phyloP scores from a whole-genome alignment of 53 echinoderm and acorn worm genomes.

The Paracentrotus lividus region DNA sequence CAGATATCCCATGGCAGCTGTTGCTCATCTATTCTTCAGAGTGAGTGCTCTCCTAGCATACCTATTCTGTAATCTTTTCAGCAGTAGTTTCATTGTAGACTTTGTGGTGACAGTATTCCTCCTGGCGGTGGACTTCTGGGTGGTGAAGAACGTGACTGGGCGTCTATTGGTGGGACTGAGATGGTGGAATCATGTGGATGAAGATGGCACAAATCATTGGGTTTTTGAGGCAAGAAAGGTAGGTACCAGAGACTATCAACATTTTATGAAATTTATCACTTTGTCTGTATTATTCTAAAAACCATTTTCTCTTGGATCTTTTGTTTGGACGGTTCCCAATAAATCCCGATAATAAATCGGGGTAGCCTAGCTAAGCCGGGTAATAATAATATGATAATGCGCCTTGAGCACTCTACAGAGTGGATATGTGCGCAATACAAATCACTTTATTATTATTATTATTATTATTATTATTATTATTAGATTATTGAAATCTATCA shows the following conservation, averaged over 20 bases:
- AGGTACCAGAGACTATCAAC: constrained; percentile 59
- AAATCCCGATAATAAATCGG: no score
- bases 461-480: no score
- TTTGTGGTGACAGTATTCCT: constrained; percentile 89
- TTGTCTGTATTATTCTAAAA: no score
- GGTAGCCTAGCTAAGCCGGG: no score
- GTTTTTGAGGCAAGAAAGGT: constrained; percentile 94
- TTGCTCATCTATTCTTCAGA: constrained; percentile 91
- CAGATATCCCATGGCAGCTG: constrained; percentile 91
- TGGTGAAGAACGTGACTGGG: constrained; percentile 94
- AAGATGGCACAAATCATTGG: constrained; percentile 97
- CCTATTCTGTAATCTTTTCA: constrained; percentile 79
- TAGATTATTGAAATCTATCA: no score
- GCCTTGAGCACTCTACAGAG: no score
- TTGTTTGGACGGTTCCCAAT: neutral
- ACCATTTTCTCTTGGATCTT: no score
- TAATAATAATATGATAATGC: no score
- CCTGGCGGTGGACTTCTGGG: constrained; percentile 94
- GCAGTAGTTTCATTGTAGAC: constrained; percentile 80
- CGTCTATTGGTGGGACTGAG: constrained; percentile 94
- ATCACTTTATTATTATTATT: no score
- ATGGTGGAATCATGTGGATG: constrained; percentile 99
- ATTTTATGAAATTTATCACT: no score
- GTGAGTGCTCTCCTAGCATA: constrained; percentile 85
- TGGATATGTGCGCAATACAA: no score